These are phyloP conservation scores for Leptinotarsa defecta DNA, from an alignment of 1,140 invertebrate genomes.

Conservation along the genomic window DNA sequence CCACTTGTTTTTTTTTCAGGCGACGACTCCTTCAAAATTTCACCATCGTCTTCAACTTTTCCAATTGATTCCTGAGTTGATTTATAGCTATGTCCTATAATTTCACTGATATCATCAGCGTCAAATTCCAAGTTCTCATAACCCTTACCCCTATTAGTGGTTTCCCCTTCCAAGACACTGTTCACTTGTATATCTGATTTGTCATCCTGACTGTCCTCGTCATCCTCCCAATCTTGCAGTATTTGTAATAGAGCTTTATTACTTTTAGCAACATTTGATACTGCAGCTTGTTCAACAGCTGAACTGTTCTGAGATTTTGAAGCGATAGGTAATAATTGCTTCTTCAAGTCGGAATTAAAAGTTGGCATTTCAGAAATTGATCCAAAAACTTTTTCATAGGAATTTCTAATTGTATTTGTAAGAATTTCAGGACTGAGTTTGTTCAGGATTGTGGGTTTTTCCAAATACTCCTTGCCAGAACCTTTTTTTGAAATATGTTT, in stretches of 20 bases:
- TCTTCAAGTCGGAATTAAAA: not conserved
- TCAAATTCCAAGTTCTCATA: conserved; percentile 15
- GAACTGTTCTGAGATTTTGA: not conserved
- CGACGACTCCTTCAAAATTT: not conserved
- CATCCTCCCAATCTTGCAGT: conserved; percentile 40
- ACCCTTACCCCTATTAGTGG: not conserved
- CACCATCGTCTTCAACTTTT: not conserved
- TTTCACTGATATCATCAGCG: conserved; percentile 18
- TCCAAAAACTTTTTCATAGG: not conserved
- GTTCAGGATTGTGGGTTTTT: not conserved
- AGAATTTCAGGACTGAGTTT: not conserved
- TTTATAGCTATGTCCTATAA: not conserved
- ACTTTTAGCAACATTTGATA: conserved; percentile 4
- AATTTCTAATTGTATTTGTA: conserved; percentile 14
- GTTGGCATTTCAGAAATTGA: not conserved
- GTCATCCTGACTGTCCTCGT: conserved; percentile 31
- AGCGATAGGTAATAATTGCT: not conserved
- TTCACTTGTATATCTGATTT: not conserved
- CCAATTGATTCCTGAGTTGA: not conserved
- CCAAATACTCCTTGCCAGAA: not conserved
- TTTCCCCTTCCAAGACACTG: not conserved
- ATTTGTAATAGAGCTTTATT: conserved; percentile 36
- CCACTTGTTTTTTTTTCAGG: not conserved
- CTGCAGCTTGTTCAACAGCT: no score
- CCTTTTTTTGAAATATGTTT: conserved; percentile 24